Conservation (phyloP, 64 coral and sea anemone genomes). For the Exaiptasia diaphana region DNA sequence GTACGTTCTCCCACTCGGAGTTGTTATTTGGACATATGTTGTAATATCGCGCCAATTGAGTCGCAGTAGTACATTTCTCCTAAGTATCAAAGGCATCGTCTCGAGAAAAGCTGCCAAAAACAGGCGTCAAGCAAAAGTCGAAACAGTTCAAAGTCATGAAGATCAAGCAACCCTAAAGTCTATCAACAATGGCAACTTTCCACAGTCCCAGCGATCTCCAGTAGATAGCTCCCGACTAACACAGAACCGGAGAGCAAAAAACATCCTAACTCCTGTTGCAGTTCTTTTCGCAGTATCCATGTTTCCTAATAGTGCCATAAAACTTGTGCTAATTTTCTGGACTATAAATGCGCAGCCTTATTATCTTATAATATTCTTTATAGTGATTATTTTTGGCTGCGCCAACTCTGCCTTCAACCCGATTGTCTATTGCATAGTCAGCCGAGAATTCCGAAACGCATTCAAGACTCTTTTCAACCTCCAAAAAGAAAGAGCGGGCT, state of each 20-base stretch:
- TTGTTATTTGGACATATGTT: constrained; percentile 19
- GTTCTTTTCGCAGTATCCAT: constrained; percentile 51
- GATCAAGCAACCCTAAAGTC: not conserved
- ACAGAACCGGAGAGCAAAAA: constrained; percentile 66
- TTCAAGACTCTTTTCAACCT: not conserved
- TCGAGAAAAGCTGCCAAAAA: not conserved
- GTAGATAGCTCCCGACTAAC: not conserved
- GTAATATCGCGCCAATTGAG: not conserved
- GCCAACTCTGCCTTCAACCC: constrained; percentile 63
- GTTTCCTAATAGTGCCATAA: constrained; percentile 50
- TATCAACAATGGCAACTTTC: not conserved
- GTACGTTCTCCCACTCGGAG: constrained; percentile 17
- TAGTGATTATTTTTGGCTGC: constrained; percentile 2
- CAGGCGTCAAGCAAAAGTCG: not conserved
- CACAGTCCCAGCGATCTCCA: not conserved
- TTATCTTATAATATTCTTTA: constrained; percentile 37
- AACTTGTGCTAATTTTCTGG: constrained; percentile 39
- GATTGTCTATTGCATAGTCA: constrained; percentile 58
- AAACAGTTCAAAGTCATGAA: not conserved
- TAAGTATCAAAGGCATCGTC: constrained; percentile 4
- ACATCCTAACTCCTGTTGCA: constrained; percentile 67
- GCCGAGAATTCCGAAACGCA: constrained; percentile 17
- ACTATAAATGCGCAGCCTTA: not conserved
- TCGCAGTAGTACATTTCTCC: constrained; percentile 30
- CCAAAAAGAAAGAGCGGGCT: not conserved